Evolutionary conservation across 2,113 vertebrate species (phyloP).

Genomic region (Neomonachus schauinslandi): DNA sequence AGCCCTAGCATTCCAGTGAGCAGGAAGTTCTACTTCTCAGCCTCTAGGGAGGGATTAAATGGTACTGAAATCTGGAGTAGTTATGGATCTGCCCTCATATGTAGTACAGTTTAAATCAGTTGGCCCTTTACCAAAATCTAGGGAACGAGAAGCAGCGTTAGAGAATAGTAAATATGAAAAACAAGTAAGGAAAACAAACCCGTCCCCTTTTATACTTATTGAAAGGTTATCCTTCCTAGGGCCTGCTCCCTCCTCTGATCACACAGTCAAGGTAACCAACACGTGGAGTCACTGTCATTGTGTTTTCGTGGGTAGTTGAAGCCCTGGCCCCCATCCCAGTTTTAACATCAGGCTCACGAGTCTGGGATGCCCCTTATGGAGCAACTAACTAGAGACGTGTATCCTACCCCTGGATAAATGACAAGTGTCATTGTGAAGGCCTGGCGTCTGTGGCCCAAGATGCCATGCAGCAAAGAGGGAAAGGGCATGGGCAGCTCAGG

Average conservation of each 20-base stretch:
- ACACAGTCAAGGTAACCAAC: constrained; percentile 67
- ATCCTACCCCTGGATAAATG: background rate
- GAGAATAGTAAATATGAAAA: constrained; percentile 65
- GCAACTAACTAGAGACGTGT: background rate
- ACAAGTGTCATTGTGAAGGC: background rate
- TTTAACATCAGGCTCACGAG: background rate
- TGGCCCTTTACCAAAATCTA: constrained; percentile 62
- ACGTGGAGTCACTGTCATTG: constrained; percentile 35
- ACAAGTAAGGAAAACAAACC: constrained; percentile 75
- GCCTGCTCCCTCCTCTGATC: background rate
- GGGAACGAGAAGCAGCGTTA: constrained; percentile 57
- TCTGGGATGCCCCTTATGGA: background rate
- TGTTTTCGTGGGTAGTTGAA: constrained; percentile 50
- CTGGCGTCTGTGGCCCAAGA: background rate
- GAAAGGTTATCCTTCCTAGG: constrained; percentile 69
- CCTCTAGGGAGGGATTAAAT: background rate
- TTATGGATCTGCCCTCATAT: background rate
- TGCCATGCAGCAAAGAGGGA: background rate
- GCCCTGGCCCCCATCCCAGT: too few species aligned
- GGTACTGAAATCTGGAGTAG: background rate
- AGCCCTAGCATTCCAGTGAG: accelerated
- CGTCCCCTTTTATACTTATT: constrained; percentile 63
- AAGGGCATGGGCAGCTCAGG: background rate
- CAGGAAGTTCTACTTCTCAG: background rate
- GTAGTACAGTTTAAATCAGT: constrained; percentile 68